These are phyloP conservation scores for Discoglossus pictus DNA, from an alignment of 2,797 vertebrate genomes.

Conservation along the genomic window DNA sequence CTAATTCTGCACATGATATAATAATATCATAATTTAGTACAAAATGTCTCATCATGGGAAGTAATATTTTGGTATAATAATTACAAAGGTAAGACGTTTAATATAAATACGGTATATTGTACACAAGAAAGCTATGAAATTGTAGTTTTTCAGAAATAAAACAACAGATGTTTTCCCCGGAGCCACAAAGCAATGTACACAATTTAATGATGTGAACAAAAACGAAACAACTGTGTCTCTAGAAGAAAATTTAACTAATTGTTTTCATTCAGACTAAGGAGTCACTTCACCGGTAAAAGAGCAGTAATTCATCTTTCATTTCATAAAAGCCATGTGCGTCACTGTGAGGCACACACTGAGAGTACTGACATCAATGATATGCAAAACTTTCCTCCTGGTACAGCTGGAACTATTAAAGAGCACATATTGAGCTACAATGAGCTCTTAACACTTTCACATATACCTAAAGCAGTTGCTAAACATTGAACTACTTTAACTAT, in stretches of 20 bases:
- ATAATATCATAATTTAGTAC: no score
- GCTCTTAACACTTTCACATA: neutral
- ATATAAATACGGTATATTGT: no score
- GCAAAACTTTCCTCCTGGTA: constrained; percentile 22
- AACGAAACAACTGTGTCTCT: constrained; percentile 33
- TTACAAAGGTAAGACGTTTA: no score
- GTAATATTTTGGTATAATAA: no score
- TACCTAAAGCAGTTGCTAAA: constrained; percentile 3
- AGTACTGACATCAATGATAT: constrained; percentile 16
- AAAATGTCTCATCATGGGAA: no score
- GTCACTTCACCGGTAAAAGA: constrained; percentile 5
- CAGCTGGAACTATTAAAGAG: constrained; percentile 6
- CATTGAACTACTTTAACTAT: no score
- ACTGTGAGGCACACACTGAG: neutral
- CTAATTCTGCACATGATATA: no score
- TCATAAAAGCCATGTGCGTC: constrained; percentile 25
- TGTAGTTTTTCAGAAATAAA: constrained; percentile 51
- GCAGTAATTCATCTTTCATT: neutral
- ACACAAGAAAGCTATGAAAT: no score
- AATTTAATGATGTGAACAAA: constrained; percentile 39
- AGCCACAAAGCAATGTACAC: neutral
- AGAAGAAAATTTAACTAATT: neutral
- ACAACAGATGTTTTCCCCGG: constrained; percentile 49
- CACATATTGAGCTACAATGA: neutral
- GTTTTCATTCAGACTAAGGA: constrained; percentile 14